These are phyloP conservation scores for Limenitis camilla DNA, from an alignment of 2,888 invertebrate species.

Conservation along the genomic window DNA sequence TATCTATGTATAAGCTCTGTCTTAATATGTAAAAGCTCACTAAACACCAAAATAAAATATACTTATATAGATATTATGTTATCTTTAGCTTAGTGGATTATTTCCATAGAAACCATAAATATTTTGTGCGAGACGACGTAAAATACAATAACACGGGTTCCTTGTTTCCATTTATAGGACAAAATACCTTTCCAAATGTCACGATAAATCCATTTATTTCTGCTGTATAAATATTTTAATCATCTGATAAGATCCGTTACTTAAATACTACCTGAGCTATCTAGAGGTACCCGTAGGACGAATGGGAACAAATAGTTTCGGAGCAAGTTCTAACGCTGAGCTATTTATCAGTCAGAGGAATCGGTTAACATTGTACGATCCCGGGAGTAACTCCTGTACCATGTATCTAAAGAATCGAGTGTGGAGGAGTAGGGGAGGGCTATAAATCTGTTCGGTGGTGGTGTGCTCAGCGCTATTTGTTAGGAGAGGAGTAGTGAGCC, in stretches of 20 bases:
- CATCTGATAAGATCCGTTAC: too few relatives aligned
- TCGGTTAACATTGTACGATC: not conserved
- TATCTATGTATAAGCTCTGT: too few relatives aligned
- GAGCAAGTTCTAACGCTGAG: too few relatives aligned
- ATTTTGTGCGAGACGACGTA: not conserved
- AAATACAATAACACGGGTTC: not conserved
- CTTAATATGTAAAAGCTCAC: too few relatives aligned
- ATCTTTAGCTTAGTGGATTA: not conserved
- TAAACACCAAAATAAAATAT: too few relatives aligned
- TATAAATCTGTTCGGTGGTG: conserved; percentile 11
- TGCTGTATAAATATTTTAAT: too few relatives aligned
- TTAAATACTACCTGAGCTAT: too few relatives aligned
- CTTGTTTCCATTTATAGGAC: not conserved
- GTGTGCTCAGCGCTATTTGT: conserved; percentile 11
- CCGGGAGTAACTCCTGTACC: not conserved
- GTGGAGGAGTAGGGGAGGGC: not conserved
- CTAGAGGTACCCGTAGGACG: too few relatives aligned
- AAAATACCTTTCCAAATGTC: not conserved
- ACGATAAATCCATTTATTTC: not conserved
- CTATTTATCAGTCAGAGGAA: conserved; percentile 2
- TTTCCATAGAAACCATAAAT: not conserved
- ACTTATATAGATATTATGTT: too few relatives aligned
- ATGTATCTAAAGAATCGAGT: conserved; percentile 4
- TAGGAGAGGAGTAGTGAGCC: conserved; percentile 12
- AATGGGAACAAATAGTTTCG: too few relatives aligned